Evolutionary conservation across 2,113 vertebrate genomes (phyloP).

Genomic region (Periophthalmodon schlosseri): DNA sequence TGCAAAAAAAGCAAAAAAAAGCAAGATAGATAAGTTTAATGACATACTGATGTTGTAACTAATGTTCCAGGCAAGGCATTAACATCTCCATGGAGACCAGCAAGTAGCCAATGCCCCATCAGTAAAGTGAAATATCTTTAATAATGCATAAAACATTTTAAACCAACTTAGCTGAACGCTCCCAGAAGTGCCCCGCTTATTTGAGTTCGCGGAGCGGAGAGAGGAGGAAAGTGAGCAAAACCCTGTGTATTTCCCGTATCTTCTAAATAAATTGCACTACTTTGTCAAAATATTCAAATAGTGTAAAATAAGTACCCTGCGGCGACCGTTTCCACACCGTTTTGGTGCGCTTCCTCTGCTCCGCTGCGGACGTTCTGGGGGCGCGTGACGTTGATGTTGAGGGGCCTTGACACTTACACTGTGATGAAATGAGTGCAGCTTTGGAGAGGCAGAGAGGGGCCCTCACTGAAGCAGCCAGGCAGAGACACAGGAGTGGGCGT

Average conservation of each 20-base stretch:
- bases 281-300: neutral
- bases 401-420: constrained; percentile 20
- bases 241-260: neutral
- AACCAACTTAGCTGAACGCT: too few species aligned
- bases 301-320: neutral
- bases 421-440: constrained; percentile 25
- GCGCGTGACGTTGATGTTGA: constrained; percentile 35
- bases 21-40: too few species aligned
- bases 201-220: too few species aligned
- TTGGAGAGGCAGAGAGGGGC: constrained; percentile 31
- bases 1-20: too few species aligned
- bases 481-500: constrained; percentile 22
- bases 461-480: constrained; percentile 44
- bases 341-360: neutral
- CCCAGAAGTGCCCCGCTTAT: too few species aligned
- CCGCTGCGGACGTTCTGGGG: neutral
- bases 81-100: too few species aligned
- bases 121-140: too few species aligned
- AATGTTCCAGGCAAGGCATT: too few species aligned
- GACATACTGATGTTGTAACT: too few species aligned
- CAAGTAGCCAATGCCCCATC: too few species aligned
- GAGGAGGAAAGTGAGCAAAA: neutral
- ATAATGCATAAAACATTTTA: too few species aligned
- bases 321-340: neutral
- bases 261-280: neutral